These are phyloP conservation scores for Mylabris sibirica DNA, from an alignment of 2,888 invertebrate species.

Conservation along the genomic window DNA sequence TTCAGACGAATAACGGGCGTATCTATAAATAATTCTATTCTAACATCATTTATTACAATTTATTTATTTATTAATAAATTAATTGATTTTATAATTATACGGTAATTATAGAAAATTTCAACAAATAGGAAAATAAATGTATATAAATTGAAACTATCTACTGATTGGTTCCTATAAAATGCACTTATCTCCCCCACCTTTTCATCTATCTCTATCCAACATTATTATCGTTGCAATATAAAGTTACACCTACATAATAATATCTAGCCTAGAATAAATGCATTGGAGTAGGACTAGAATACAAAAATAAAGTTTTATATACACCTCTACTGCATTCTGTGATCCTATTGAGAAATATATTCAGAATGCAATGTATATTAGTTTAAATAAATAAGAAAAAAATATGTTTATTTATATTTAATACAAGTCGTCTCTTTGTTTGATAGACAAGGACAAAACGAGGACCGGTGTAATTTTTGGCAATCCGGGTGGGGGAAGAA, in stretches of 20 bases:
- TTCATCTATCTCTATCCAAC: not conserved
- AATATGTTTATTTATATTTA: constrained; percentile 56
- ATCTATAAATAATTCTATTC: not conserved
- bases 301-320: constrained; percentile 19
- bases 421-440: constrained; percentile 31
- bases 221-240: constrained; percentile 18
- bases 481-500: constrained; percentile 25
- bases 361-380: constrained; percentile 62
- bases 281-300: constrained; percentile 52
- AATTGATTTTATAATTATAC: not conserved
- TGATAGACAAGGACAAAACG: constrained; percentile 16
- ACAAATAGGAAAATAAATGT: not conserved
- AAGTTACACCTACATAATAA: constrained; percentile 17
- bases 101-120: not conserved
- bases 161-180: constrained; percentile 22
- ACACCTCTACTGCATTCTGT: constrained; percentile 48
- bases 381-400: constrained; percentile 60
- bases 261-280: constrained; percentile 18
- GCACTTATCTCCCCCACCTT: constrained; percentile 20
- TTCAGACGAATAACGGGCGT: not conserved
- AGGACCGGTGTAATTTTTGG: constrained; percentile 36
- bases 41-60: not conserved
- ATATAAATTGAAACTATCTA: constrained; percentile 23
- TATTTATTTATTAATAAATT: constrained; percentile 1
- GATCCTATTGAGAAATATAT: constrained; percentile 59